Percentiles rank a stretch among this genome's conserved stretches.
Conservation (phyloP, 2,113 vertebrate genomes). For the Ifrita kowaldi region DNA sequence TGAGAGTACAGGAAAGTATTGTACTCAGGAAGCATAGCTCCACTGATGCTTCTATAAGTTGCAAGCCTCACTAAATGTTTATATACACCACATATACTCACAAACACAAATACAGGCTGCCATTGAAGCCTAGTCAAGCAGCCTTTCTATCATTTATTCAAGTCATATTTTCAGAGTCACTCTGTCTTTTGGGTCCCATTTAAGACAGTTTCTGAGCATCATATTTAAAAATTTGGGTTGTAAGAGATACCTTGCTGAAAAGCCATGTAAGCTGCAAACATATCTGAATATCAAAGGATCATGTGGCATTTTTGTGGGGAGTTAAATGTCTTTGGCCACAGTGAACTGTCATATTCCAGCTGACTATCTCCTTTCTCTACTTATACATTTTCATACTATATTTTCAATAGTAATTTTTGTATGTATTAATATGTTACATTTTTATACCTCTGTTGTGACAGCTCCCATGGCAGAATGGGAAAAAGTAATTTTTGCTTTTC, state of each 20-base stretch:
- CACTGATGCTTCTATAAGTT: too few relatives aligned
- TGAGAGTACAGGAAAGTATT: neutral
- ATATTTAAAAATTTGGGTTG: neutral
- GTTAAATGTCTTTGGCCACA: neutral
- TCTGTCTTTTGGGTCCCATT: neutral
- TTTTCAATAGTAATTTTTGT: neutral
- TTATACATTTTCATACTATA: neutral
- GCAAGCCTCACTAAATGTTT: neutral
- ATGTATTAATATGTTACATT: neutral
- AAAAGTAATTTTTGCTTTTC: neutral
- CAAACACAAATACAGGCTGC: neutral
- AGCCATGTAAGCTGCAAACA: neutral
- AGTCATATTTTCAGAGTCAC: neutral
- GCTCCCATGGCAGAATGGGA: neutral
- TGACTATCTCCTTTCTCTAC: neutral
- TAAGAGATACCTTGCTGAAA: neutral
- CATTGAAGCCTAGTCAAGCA: neutral
- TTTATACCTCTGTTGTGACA: neutral
- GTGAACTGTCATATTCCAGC: neutral
- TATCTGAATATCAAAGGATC: neutral
- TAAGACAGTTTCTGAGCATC: neutral
- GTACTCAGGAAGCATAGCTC: neutral
- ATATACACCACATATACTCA: too few relatives aligned
- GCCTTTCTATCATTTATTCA: neutral
- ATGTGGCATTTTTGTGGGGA: neutral